These are phyloP conservation scores for Chlorocebus sabaeus DNA, from an alignment of 2,113 vertebrate species.

Conservation along the genomic window DNA sequence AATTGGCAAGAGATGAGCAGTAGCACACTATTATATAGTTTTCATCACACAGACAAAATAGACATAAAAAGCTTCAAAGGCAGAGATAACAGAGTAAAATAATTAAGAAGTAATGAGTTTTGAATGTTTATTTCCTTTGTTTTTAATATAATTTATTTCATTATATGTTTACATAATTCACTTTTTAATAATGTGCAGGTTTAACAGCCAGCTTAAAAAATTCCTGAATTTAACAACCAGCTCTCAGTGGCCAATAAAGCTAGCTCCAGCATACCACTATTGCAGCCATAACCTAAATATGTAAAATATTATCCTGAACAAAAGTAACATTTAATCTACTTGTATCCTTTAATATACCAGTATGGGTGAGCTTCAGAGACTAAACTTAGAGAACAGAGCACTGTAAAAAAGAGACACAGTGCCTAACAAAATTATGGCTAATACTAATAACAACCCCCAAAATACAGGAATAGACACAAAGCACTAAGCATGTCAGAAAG, in stretches of 20 bases:
- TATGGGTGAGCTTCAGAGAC: background rate
- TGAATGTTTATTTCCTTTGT: background rate
- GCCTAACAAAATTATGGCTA: background rate
- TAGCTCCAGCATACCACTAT: background rate
- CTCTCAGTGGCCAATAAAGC: background rate
- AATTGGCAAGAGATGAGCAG: background rate
- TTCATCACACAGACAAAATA: background rate
- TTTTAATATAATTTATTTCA: slow-evolving; percentile 22
- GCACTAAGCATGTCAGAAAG: background rate
- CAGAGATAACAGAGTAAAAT: background rate
- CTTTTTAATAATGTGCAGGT: background rate
- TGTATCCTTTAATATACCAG: background rate
- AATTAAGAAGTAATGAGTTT: background rate
- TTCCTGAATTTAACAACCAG: background rate
- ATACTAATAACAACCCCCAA: background rate
- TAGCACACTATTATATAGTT: background rate
- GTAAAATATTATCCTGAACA: background rate
- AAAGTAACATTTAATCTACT: background rate
- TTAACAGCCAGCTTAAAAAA: background rate
- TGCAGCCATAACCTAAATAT: background rate
- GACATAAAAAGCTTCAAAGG: background rate
- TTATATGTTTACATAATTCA: background rate
- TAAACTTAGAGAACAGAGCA: background rate
- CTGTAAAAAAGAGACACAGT: background rate
- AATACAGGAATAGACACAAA: background rate